phyloP scores from a whole-genome alignment of 2,113 vertebrate genomes.

The Hippocampus abdominalis region DNA sequence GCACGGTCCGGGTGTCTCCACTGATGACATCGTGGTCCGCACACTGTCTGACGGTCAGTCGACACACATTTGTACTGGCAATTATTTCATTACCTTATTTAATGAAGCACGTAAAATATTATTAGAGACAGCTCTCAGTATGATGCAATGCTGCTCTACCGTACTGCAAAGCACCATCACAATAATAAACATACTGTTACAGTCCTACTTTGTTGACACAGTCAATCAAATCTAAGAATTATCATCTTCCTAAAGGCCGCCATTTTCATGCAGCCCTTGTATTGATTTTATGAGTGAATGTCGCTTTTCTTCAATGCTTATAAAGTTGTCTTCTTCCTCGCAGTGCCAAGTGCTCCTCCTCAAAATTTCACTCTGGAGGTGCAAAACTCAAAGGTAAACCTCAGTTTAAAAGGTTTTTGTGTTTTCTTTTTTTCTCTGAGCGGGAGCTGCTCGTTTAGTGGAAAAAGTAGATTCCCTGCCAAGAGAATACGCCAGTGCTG shows the following conservation, averaged over 20 bases:
- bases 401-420: neutral
- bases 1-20: conserved; percentile 93
- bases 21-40: conserved; percentile 81
- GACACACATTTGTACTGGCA: neutral
- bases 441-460: neutral
- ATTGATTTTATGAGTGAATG: neutral
- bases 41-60: conserved; percentile 90
- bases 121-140: neutral
- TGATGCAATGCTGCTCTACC: neutral
- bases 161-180: neutral
- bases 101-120: neutral
- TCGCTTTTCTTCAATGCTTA: neutral
- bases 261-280: neutral
- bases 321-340: conserved; percentile 31
- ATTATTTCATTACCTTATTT: neutral
- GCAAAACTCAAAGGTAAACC: conserved; percentile 93
- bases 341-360: conserved; percentile 90
- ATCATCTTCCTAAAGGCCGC: neutral
- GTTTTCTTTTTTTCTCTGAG: neutral
- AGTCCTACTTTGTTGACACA: neutral
- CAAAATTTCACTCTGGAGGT: conserved; percentile 94
- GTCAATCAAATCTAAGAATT: neutral
- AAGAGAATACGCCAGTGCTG: neutral
- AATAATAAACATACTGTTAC: neutral
- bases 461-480: conserved; percentile 2